Percentiles rank a stretch among this genome's conserved stretches.
Evolutionary conservation across 2,113 vertebrate species (phyloP).

Genomic region (Laticauda colubrina): DNA sequence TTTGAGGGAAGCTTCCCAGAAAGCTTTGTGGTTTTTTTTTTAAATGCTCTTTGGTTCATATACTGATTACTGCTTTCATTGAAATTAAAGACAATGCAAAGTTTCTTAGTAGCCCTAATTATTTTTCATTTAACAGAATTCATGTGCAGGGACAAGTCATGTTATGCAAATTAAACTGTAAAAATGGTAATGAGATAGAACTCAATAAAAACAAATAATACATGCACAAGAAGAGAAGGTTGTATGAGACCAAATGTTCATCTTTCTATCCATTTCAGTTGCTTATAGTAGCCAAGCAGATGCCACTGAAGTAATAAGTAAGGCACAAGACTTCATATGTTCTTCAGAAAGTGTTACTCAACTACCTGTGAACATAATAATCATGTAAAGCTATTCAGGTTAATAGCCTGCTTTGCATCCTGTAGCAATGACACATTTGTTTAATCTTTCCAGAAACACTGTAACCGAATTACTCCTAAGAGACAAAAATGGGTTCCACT

Average conservation of each 20-base stretch:
- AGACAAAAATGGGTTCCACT: background rate
- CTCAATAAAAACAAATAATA: background rate
- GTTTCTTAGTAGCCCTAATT: background rate
- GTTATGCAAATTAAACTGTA: background rate
- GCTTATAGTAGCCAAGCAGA: background rate
- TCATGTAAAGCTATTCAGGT: background rate
- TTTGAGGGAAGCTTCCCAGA: constrained; percentile 1
- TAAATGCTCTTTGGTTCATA: background rate
- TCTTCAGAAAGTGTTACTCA: background rate
- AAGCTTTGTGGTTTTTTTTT: background rate
- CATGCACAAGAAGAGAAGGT: background rate
- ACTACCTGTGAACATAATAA: background rate
- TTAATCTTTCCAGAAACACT: background rate
- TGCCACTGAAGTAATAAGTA: background rate
- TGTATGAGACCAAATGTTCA: background rate
- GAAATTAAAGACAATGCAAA: background rate
- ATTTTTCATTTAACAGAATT: background rate
- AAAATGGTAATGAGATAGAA: background rate
- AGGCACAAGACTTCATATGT: background rate
- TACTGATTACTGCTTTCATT: background rate
- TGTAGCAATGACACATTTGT: background rate
- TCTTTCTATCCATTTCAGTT: background rate
- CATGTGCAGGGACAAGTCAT: background rate
- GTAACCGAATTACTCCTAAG: background rate
- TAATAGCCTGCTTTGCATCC: background rate